Evolutionary conservation across 2,797 vertebrate genomes (phyloP).

Genomic region (Molossus alvarezi): DNA sequence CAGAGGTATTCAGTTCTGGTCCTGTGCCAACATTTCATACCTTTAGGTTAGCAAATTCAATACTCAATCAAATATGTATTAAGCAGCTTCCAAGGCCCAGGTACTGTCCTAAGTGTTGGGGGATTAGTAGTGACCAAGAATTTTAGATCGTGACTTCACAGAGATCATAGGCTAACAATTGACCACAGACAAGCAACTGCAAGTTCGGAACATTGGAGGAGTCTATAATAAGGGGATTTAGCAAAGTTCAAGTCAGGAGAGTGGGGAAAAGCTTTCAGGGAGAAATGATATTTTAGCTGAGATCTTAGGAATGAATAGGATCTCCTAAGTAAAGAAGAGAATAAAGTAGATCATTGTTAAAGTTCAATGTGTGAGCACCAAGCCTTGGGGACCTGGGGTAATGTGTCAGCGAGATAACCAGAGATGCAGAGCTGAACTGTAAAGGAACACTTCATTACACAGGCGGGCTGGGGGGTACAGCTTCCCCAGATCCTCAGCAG

Average conservation of each 20-base stretch:
- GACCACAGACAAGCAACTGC: not conserved
- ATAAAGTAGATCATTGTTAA: not conserved
- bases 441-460: no score
- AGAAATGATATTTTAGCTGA: constrained; percentile 40
- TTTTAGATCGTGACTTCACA: not conserved
- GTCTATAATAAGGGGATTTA: not conserved
- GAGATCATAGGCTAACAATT: not conserved
- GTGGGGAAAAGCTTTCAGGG: not conserved
- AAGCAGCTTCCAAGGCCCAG: not conserved
- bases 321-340: not conserved
- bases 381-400: not conserved
- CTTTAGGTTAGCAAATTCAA: not conserved
- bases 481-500: no score
- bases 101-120: not conserved
- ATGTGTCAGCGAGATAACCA: no score
- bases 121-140: not conserved
- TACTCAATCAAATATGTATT: not conserved
- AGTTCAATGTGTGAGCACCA: not conserved
- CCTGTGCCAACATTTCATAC: not conserved
- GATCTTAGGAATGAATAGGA: not conserved
- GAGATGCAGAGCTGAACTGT: no score
- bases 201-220: not conserved
- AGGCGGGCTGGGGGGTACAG: no score
- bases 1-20: not conserved
- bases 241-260: not conserved